Evolutionary conservation across 2,113 vertebrate genomes (phyloP).

Genomic region (Chunga burmeisteri): DNA sequence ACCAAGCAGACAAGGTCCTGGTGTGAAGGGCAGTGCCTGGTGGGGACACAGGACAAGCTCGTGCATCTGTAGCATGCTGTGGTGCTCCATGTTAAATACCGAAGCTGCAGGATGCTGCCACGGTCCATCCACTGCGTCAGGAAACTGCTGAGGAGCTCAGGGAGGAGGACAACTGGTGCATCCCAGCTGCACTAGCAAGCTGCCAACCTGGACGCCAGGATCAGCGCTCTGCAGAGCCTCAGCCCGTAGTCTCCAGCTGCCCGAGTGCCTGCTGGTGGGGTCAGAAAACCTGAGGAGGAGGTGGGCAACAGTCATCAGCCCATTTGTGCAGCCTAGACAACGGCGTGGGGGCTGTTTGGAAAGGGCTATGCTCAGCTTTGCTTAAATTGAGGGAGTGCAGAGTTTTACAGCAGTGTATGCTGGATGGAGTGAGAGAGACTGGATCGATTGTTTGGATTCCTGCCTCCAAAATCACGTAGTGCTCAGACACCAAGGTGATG

Average conservation of each 20-base stretch:
- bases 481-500: neutral
- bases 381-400: accelerated
- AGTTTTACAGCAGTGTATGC: neutral
- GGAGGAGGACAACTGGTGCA: neutral
- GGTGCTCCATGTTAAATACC: neutral
- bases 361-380: neutral
- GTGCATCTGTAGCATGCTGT: accelerated
- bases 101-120: neutral
- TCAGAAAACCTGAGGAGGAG: accelerated
- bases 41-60: neutral
- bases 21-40: neutral
- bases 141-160: neutral
- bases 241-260: accelerated
- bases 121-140: accelerated
- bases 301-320: neutral
- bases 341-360: accelerated
- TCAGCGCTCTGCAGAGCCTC: neutral
- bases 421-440: neutral
- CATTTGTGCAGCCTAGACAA: accelerated
- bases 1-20: accelerated
- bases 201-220: accelerated
- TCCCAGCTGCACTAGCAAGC: neutral
- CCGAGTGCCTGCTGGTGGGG: accelerated
- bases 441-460: neutral
- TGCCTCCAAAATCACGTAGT: neutral